Evolutionary conservation across 2,113 vertebrate genomes (phyloP).

Genomic region (Lepisosteus osseus): DNA sequence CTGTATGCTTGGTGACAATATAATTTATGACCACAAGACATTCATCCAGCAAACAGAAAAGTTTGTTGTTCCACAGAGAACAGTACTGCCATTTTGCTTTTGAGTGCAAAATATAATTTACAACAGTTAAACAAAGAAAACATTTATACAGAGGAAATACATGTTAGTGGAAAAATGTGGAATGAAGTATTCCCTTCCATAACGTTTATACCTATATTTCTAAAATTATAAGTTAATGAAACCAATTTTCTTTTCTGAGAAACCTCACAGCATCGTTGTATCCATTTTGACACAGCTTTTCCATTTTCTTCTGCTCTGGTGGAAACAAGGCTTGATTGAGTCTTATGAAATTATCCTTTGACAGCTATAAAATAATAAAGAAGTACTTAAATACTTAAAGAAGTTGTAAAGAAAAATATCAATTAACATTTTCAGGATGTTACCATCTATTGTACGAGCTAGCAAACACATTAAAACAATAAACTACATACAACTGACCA

Average conservation of each 20-base stretch:
- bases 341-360: constrained; percentile 72
- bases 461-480: constrained; percentile 9
- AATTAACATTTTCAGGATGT: too few relatives aligned
- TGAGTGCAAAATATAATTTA: too few relatives aligned
- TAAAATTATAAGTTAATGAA: constrained; percentile 42
- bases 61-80: too few relatives aligned
- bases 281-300: constrained; percentile 61
- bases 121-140: too few relatives aligned
- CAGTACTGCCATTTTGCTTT: too few relatives aligned
- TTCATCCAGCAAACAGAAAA: too few relatives aligned
- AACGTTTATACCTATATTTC: background rate
- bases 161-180: too few relatives aligned
- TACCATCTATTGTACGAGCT: background rate
- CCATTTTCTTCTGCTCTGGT: constrained; percentile 62
- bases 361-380: constrained; percentile 59
- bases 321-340: constrained; percentile 80
- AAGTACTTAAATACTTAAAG: too few relatives aligned
- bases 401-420: too few relatives aligned
- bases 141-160: too few relatives aligned
- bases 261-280: constrained; percentile 72
- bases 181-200: background rate
- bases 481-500: background rate
- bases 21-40: too few relatives aligned
- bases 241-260: constrained; percentile 73
- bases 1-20: too few relatives aligned